Base-by-base conservation (phyloP, 2,113 vertebrate genomes). In the Morphnarchus princeps region DNA sequence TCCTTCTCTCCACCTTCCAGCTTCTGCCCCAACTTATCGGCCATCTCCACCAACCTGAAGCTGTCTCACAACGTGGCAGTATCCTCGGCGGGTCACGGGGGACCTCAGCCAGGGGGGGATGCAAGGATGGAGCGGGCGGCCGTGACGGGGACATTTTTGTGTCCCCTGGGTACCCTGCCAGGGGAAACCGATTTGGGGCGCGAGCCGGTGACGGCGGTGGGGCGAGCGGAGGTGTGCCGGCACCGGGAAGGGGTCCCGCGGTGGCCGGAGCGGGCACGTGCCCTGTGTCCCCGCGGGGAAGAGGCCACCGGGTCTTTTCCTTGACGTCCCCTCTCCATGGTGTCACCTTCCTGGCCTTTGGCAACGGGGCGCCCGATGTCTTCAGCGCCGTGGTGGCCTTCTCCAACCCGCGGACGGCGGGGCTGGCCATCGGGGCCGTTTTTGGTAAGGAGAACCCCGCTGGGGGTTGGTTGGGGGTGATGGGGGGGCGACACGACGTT, bases 51-150 rank as follows among this genome's bases (percentile, higher is more conserved):
- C 83, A 98, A 95, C 19, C 97, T 99, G 94, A 98, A 97, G 95
- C 98, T 99, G 84, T 99, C 99, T 49, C 99, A 99, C 98, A 99
- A 99, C 1, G 99, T 99, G 95, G 99, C 99, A 93, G 99, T 99
- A 99, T 99, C 99, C 99, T 99, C 99, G 78, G 3, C 5, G 13
- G 7, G 21, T 20, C 20, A 2, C 3, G 1, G 40, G 50, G 50
- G 16, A 43, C 52, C 49, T 38, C 5, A 0, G 38, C 11, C 1
- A 3, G 29, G 29, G 32, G 11, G 10, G 22, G 13, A 1, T 29
- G 20, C 11, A 11, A 57, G 57, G 45, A 36, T 6, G 16, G 52
- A 16, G 52, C 16, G 50, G 20, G 76, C 52, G 69, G 29, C 83
- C 0, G 0, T 29, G 26, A 7, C 4, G 6, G 67, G 31, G 42